Percentiles rank a stretch among this genome's conserved stretches.
Evolutionary conservation across 1,140 invertebrate genomes (phyloP).

Genomic region (Callitettix versicolor): DNA sequence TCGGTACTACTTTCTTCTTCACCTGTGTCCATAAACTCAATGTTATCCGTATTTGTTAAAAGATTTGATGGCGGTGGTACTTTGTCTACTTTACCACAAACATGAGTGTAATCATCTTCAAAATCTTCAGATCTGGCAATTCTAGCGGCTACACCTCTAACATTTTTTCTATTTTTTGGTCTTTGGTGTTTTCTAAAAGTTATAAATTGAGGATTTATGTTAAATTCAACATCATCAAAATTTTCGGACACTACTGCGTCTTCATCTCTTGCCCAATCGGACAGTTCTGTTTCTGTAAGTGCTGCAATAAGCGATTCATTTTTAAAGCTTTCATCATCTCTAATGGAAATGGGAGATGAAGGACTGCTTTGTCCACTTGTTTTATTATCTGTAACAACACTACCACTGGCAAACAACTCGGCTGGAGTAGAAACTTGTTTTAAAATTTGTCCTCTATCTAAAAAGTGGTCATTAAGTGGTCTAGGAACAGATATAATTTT

Average conservation of each 20-base stretch:
- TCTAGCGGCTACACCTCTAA: conserved; percentile 24
- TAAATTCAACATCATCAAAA: conserved; percentile 50
- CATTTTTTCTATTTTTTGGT: conserved; percentile 30
- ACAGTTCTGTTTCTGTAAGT: conserved; percentile 71
- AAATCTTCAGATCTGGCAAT: conserved; percentile 34
- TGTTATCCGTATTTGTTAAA: conserved; percentile 37
- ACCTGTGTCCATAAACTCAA: conserved; percentile 68
- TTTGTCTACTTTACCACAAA: conserved; percentile 32
- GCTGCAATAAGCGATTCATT: conserved; percentile 43
- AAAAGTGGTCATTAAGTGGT: conserved; percentile 6
- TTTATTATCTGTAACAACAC: conserved; percentile 12
- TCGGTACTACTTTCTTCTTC: conserved; percentile 36
- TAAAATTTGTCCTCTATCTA: conserved; percentile 17
- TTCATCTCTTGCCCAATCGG: conserved; percentile 72
- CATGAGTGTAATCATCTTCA: conserved; percentile 32
- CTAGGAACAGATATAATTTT: conserved; percentile 25
- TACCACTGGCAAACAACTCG: conserved; percentile 21
- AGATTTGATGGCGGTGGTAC: conserved; percentile 19
- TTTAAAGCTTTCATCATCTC: conserved; percentile 28
- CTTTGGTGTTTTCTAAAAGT: conserved; percentile 38
- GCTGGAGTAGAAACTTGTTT: conserved; percentile 26
- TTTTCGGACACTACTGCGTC: conserved; percentile 55
- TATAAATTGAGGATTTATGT: conserved; percentile 40
- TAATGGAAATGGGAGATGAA: conserved; percentile 32
- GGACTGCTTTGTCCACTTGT: conserved; percentile 39